These are phyloP conservation scores for Oscarella lobularis DNA, from an alignment of 37 sponge, comb jelly and placozoan genomes.

Conservation along the genomic window DNA sequence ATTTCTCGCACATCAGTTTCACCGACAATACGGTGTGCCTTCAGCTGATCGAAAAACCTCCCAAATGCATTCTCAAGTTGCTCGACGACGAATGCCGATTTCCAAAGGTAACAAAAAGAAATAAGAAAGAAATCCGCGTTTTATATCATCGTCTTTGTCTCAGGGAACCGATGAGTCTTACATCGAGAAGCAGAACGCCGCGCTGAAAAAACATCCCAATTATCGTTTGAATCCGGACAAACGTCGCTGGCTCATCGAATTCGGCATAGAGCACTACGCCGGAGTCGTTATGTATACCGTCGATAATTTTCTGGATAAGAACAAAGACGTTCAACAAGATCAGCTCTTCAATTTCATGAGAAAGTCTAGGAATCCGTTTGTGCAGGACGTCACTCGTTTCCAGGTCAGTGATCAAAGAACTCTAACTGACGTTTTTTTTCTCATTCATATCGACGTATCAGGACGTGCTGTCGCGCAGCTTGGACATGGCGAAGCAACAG, in stretches of 20 bases:
- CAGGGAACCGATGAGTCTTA: constrained; percentile 75
- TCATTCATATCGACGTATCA: neutral
- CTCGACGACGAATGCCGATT: constrained; percentile 89
- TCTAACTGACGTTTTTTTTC: no score
- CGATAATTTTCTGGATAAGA: constrained; percentile 70
- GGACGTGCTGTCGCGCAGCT: neutral
- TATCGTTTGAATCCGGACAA: constrained; percentile 70
- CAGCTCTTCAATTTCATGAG: constrained; percentile 76
- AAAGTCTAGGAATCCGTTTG: constrained; percentile 43
- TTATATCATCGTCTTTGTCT: no score
- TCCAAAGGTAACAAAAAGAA: constrained; percentile 49
- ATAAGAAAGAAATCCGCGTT: neutral
- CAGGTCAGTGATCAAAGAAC: no score
- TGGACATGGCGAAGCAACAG: constrained; percentile 5
- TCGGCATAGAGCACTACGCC: constrained; percentile 80
- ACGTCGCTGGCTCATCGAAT: constrained; percentile 57
- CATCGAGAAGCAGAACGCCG: constrained; percentile 73
- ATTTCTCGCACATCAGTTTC: constrained; percentile 83
- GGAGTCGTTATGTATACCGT: constrained; percentile 77
- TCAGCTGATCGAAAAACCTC: constrained; percentile 88
- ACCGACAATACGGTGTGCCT: constrained; percentile 89
- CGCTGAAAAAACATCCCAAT: constrained; percentile 44
- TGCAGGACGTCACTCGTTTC: constrained; percentile 46
- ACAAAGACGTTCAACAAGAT: constrained; percentile 91
- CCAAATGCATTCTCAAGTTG: constrained; percentile 78